A percentile compares a stretch with the other conserved stretches of the same genome.
phyloP scores from a whole-genome alignment of 1,140 invertebrate genomes.

The Matsumurasca onukii region DNA sequence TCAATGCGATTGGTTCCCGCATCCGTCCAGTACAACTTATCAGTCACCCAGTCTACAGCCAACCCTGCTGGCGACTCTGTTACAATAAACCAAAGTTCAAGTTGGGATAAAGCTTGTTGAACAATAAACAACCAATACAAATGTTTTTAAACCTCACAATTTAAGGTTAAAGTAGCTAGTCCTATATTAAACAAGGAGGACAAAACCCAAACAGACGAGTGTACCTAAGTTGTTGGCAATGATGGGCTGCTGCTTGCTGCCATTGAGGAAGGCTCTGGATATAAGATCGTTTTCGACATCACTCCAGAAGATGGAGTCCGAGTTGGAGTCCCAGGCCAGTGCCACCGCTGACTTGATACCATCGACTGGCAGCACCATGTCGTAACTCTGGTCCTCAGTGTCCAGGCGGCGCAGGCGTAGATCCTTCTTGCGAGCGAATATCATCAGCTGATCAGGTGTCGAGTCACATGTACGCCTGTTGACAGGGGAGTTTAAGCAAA shows the following conservation, averaged over 20 bases:
- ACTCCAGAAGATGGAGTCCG: slow-evolving; percentile 84
- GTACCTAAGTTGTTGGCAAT: slow-evolving; percentile 69
- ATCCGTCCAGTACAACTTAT: slow-evolving; percentile 90
- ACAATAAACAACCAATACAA: too few species aligned
- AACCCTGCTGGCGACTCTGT: slow-evolving; percentile 70
- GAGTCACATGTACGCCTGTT: slow-evolving; percentile 65
- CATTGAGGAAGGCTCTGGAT: slow-evolving; percentile 73
- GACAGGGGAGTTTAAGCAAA: too few species aligned
- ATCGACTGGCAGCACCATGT: slow-evolving; percentile 74
- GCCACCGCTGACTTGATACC: slow-evolving; percentile 80
- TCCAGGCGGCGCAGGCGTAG: slow-evolving; percentile 70
- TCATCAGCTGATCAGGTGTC: slow-evolving; percentile 71
- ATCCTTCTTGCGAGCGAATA: slow-evolving; percentile 81
- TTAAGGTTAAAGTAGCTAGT: too few species aligned
- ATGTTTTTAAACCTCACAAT: too few species aligned
- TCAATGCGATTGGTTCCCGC: slow-evolving; percentile 78
- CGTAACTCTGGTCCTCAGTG: slow-evolving; percentile 52
- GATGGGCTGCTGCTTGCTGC: slow-evolving; percentile 67
- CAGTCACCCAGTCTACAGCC: slow-evolving; percentile 82
- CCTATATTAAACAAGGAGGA: too few species aligned
- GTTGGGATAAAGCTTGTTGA: too few species aligned
- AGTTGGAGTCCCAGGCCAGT: slow-evolving; percentile 77
- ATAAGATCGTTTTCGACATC: slow-evolving; percentile 83
- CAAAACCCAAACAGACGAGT: too few species aligned
- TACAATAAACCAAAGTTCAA: too few species aligned